Percentiles rank a stretch among this genome's conserved stretches.
These are phyloP conservation scores for Phania funesta DNA, from an alignment of 2,888 invertebrate species.

Conservation along the genomic window DNA sequence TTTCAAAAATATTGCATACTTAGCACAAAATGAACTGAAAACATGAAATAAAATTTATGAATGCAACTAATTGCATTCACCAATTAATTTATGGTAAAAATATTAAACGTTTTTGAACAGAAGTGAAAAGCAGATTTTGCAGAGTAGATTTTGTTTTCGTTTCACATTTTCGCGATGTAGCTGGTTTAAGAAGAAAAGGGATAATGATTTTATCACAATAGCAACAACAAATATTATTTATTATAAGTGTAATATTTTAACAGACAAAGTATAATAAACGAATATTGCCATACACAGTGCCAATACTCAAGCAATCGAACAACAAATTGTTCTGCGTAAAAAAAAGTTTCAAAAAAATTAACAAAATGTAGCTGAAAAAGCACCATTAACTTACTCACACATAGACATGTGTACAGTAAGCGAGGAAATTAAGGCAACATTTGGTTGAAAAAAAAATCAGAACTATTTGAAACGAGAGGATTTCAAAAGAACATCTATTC, in stretches of 20 bases:
- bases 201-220: slow-evolving; percentile 38
- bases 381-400: slow-evolving; percentile 10
- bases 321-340: background rate
- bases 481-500: too few species aligned
- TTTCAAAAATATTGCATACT: slow-evolving; percentile 62
- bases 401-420: background rate
- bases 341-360: background rate
- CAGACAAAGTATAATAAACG: slow-evolving; percentile 27
- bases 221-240: slow-evolving; percentile 55
- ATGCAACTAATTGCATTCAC: slow-evolving; percentile 67
- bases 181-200: slow-evolving; percentile 8
- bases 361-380: slow-evolving; percentile 1
- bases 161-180: background rate
- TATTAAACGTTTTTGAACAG: slow-evolving; percentile 61
- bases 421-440: background rate
- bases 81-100: slow-evolving; percentile 65
- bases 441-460: too few species aligned
- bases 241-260: slow-evolving; percentile 49
- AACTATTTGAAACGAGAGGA: too few species aligned
- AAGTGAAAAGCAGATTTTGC: slow-evolving; percentile 37
- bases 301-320: slow-evolving; percentile 8
- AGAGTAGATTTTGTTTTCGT: background rate
- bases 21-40: slow-evolving; percentile 64
- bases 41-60: slow-evolving; percentile 64
- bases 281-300: slow-evolving; percentile 40